Evolutionary conservation across 2,113 vertebrate species (phyloP).

Genomic region (Aphyosemion australe): DNA sequence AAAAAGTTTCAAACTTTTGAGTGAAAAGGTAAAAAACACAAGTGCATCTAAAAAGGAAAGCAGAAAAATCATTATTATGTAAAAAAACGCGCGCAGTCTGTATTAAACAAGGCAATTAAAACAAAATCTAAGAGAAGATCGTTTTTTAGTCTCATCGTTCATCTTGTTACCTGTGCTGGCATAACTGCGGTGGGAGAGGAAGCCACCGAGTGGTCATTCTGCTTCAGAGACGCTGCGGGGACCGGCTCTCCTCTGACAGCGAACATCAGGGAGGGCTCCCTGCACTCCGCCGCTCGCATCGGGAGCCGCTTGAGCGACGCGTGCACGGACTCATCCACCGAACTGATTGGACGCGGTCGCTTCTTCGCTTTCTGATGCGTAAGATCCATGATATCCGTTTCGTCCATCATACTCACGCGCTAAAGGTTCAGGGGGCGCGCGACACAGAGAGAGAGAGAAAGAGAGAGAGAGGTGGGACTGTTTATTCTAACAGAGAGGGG

Average conservation of each 20-base stretch:
- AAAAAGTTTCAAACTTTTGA: slow-evolving; percentile 46
- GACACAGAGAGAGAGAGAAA: no score
- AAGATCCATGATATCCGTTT: slow-evolving; percentile 79
- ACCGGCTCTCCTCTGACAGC: slow-evolving; percentile 67
- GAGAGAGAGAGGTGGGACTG: no score
- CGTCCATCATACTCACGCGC: slow-evolving; percentile 63
- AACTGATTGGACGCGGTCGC: slow-evolving; percentile 75
- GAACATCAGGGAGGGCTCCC: slow-evolving; percentile 69
- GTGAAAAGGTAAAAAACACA: not conserved
- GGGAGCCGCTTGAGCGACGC: slow-evolving; percentile 73
- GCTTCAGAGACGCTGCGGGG: slow-evolving; percentile 72
- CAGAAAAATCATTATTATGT: no score
- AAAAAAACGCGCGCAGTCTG: no score
- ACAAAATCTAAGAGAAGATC: no score
- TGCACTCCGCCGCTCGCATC: slow-evolving; percentile 68
- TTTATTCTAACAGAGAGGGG: no score
- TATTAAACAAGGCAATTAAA: no score
- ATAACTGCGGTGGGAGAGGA: slow-evolving; percentile 74
- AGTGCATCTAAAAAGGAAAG: no score
- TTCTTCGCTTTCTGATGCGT: slow-evolving; percentile 79
- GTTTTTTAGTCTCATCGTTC: no score
- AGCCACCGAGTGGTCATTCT: slow-evolving; percentile 73
- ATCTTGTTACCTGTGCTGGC: slow-evolving; percentile 72
- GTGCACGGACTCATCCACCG: slow-evolving; percentile 72
- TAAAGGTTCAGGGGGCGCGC: slow-evolving; percentile 23